Conservation (phyloP, 2,888 invertebrate species). For the Aethes cnicana region DNA sequence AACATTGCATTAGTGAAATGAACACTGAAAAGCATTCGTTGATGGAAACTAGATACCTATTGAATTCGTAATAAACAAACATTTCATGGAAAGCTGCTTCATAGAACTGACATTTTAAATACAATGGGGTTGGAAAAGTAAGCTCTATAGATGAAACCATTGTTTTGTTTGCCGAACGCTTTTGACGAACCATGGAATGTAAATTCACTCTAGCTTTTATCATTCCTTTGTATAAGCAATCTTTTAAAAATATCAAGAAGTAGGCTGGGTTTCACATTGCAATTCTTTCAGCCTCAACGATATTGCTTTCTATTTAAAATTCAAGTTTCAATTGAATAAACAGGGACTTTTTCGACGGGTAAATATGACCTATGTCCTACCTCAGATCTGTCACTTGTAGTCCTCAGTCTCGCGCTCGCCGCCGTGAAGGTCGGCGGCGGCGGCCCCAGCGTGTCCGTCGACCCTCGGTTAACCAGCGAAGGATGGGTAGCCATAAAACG, state of each 20-base stretch:
- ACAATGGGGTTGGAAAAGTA: background rate
- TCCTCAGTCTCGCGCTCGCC: constrained; percentile 70
- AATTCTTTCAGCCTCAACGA: too few species aligned
- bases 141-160: background rate
- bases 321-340: too few species aligned
- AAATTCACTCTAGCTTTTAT: too few species aligned
- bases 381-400: constrained; percentile 83
- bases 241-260: too few species aligned
- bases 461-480: constrained; percentile 77
- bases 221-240: too few species aligned
- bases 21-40: constrained; percentile 27
- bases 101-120: background rate
- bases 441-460: constrained; percentile 76
- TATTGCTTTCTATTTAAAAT: too few species aligned
- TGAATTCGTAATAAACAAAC: constrained; percentile 2
- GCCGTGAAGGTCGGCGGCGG: constrained; percentile 70
- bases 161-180: background rate
- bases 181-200: too few species aligned
- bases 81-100: background rate
- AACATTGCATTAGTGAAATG: constrained; percentile 24
- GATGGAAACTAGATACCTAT: background rate
- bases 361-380: too few species aligned
- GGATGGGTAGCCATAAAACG: constrained; percentile 92
- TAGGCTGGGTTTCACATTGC: too few species aligned
- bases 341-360: too few species aligned